Base-by-base conservation (phyloP, 2,797 vertebrate species). In the Ficedula albicollis region DNA sequence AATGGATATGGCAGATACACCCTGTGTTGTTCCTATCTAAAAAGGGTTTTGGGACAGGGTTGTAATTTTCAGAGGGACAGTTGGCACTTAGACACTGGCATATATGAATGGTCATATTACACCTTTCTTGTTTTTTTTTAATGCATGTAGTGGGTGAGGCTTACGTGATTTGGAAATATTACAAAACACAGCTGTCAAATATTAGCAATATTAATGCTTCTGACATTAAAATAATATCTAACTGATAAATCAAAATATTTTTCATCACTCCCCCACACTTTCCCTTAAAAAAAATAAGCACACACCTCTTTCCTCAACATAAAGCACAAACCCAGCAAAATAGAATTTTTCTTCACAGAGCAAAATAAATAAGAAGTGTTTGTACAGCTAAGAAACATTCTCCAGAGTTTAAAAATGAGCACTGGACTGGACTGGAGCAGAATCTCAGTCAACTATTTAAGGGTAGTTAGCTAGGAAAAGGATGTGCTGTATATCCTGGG, bases 311-410 rank as follows among this genome's bases (percentile, higher is more conserved):
- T 30, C 20, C 15, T 1, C 15, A 11, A 6, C 11, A 22, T 41
- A 56, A 51, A 51, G 22, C 23, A 20, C 11, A 73, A 56, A 29
- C 4, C 8, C 15, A 36, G 12, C 20, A 64, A 49, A 94, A 89
- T 0, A 56, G 18, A 74, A 39, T 44, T 85, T 85, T 76, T 90
- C 44, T 64, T 88, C 54, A 16, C 11, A 34, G 34, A 68, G 26
- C 22, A 4, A 67, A 85, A 87, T 46, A 97, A 81, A n/a, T 73
- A 93, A 32, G 69, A 67, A 87, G 17, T 79, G 44, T 79, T 92
- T 90, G 87, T 90, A 93, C 58, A 94, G 58, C 70, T 95, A 91
- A 87, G 55, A 26, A 82, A 70, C 74, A 72, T 55, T 84, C 41
- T 88, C 13, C 76, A 80, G 77, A 86, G n/a, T 75, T 91, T 64